Evolutionary conservation across 2,888 invertebrate genomes (phyloP).

Genomic region (Trachelus iudaicus): DNA sequence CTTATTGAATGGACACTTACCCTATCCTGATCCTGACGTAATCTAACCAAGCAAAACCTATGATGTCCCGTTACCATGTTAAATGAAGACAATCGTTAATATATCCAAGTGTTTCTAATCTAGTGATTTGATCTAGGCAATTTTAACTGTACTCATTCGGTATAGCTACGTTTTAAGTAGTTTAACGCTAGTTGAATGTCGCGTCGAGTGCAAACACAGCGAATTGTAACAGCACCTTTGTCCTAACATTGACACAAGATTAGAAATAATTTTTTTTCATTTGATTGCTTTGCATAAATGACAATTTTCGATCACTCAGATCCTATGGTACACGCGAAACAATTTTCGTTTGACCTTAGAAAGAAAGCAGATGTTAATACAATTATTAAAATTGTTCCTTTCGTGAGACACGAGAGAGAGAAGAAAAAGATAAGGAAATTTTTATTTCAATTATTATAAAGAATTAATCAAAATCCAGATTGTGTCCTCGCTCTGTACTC

Average conservation of each 20-base stretch:
- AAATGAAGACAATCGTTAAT: conserved; percentile 22
- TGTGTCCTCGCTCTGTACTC: neutral
- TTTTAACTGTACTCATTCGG: neutral
- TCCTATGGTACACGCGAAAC: neutral
- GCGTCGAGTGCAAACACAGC: neutral
- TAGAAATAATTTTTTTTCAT: neutral
- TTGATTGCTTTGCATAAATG: neutral
- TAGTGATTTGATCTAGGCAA: neutral
- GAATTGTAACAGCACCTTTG: neutral
- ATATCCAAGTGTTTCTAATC: conserved; percentile 20
- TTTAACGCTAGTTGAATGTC: neutral
- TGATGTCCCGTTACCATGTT: conserved; percentile 9
- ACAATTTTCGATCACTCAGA: neutral
- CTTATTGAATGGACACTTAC: neutral
- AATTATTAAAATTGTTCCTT: neutral
- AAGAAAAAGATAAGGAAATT: neutral
- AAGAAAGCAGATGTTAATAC: neutral
- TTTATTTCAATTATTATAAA: neutral
- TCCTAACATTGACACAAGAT: neutral
- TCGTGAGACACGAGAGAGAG: neutral
- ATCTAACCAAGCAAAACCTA: neutral
- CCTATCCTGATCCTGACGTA: neutral
- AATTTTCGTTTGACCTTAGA: neutral
- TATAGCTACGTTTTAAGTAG: conserved; percentile 1
- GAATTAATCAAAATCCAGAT: neutral